phyloP scores from a whole-genome alignment of 1,140 invertebrate species.

The Bombus turneri region DNA sequence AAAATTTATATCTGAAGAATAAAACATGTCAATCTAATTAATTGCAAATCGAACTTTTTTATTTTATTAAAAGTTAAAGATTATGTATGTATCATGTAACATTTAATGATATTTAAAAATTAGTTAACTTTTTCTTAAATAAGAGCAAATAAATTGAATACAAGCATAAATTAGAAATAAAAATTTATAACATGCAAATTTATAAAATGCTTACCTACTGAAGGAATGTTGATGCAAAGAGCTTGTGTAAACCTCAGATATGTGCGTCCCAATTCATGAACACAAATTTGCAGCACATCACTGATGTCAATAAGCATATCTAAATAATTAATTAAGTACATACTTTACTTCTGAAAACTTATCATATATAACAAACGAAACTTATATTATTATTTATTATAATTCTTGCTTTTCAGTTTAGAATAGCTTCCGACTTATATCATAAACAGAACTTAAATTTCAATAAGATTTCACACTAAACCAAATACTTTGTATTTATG shows the following conservation, averaged over 20 bases:
- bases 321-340: conserved; percentile 75
- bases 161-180: neutral
- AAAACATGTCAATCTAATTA: conserved; percentile 3
- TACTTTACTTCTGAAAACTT: neutral
- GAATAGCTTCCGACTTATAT: too few relatives aligned
- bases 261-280: conserved; percentile 96
- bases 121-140: neutral
- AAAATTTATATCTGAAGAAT: conserved; percentile 24
- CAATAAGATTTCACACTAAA: neutral
- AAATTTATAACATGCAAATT: conserved; percentile 38
- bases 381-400: neutral
- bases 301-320: conserved; percentile 99
- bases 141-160: neutral
- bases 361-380: neutral
- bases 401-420: too few relatives aligned
- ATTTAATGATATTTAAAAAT: neutral
- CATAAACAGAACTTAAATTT: neutral
- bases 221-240: conserved; percentile 96
- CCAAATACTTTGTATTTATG: neutral
- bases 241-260: conserved; percentile 94
- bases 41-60: neutral
- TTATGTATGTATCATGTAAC: neutral
- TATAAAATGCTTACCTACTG: conserved; percentile 88
- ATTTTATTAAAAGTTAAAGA: neutral
- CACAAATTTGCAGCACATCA: conserved; percentile 97